Base-by-base conservation (phyloP, 2,797 vertebrate species). In the Apogon hyalosoma region DNA sequence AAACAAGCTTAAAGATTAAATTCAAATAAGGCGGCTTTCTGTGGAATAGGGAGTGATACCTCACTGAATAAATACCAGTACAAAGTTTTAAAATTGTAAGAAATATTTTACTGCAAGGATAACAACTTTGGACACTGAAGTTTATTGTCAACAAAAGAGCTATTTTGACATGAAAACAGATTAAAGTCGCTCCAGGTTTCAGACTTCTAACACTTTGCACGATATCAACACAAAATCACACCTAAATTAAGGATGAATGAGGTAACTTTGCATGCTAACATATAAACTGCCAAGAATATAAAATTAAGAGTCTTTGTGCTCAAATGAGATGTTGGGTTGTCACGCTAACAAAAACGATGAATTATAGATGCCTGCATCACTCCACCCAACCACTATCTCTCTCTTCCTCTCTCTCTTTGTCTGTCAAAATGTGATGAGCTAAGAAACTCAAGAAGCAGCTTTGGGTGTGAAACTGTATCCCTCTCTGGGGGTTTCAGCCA, bases 361-460 rank as follows among this genome's bases (percentile, higher is more conserved):
- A 88, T 89, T 77, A 86, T 85, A 77, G 64, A 86, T 86, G 11
- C 45, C 64, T 54, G 67, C 66, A 72, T 81, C 73, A 61, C 72
- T 43, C 66, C 63, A 59, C 53, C 57, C 45, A 41, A 43, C 50
- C 63, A 39, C 58, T 39, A 41, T 28, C 62, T 40, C 39, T 31
- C 16, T 53, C 36, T 49, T n/a, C 39, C 51, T 31, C 42, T 63
- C 54, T 55, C 59, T 64, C 61, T 80, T 73, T 79, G 60, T 85
- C 63, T 76, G 69, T 88, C 76, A 89, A 86, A 88, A 85, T 87
- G 76, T 82, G 90, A 90, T 86, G 88, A 90, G 87, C 83, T 71
- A 66, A 69, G 87, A 90, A 90, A 88, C 83, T 73, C 59, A 80
- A 86, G 83, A 86, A 77, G 81, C 65, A 50, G 83, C 83, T 86